phyloP scores from a whole-genome alignment of 2,113 vertebrate genomes.

The Percina caprodes region DNA sequence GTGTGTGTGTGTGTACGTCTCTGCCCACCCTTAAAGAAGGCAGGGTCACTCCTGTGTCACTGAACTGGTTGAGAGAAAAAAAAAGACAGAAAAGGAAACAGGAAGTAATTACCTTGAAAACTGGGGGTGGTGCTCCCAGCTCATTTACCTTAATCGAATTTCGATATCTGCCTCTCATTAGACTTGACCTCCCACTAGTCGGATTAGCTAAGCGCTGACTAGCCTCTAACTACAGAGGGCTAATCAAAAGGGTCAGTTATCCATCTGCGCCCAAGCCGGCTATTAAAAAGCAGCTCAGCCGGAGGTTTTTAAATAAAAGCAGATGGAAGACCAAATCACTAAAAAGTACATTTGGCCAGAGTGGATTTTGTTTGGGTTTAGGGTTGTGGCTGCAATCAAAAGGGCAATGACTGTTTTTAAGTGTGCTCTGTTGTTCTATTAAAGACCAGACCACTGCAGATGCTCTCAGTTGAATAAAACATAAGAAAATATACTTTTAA shows the following conservation, averaged over 20 bases:
- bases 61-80: constrained; percentile 29
- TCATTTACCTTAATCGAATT: constrained; percentile 90
- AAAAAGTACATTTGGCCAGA: constrained; percentile 7
- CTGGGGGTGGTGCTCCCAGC: constrained; percentile 85
- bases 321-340: constrained; percentile 48
- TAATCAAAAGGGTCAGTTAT: constrained; percentile 74
- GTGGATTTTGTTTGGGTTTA: constrained; percentile 10
- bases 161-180: constrained; percentile 86
- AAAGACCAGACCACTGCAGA: constrained; percentile 17
- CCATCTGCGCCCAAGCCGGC: constrained; percentile 50
- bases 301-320: constrained; percentile 45
- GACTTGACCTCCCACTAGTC: constrained; percentile 77
- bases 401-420: constrained; percentile 35
- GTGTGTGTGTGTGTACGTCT: constrained; percentile 58
- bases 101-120: constrained; percentile 91
- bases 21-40: constrained; percentile 80
- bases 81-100: constrained; percentile 63
- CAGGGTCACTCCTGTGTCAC: constrained; percentile 60
- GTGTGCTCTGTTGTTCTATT: constrained; percentile 1
- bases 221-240: constrained; percentile 69
- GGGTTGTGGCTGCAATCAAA: constrained; percentile 34
- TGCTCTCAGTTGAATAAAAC: constrained; percentile 23
- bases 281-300: constrained; percentile 38
- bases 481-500: not conserved
- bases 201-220: constrained; percentile 77